Base-by-base conservation (phyloP, 2,888 invertebrate genomes). In the Hypercompe scribonia region DNA sequence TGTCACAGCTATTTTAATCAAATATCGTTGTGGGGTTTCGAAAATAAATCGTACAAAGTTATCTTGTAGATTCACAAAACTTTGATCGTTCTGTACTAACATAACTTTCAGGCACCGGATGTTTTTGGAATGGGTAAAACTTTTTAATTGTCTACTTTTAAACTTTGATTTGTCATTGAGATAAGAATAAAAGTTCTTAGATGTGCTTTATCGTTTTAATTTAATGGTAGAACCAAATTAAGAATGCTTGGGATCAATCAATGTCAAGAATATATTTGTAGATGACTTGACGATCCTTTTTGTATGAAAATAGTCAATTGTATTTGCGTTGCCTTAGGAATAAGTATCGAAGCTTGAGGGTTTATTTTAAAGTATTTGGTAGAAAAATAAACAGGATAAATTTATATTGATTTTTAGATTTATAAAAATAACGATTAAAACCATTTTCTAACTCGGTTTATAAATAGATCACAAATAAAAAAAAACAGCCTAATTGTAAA, bases 11-110 rank as follows among this genome's bases (percentile, higher is more conserved):
- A 58, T 71, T 71, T 71, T 71, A 65, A 66, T 65, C 31, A 39
- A 28, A 70, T 34, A 28, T 65, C 28, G 11, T 50, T 18, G 18
- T 54, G n/a, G 13, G 36, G 31, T 58, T 54, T 58, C 58, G 66
- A 36, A 65, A 66, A 71, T 71, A 58, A 54, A 71, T 71, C 65
- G 71, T 65, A 67, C 46, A 64, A 72, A 72, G 46, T 63, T 63
- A 46, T 63, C 63, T 63, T 63, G n/a, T 50, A 36, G 54, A 8
- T 71, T 39, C 33, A 28, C 61, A 63, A 13, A 63, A 61, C 58
- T 72, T 63, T 34, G 24, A 50, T 67, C 24, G 21, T 28, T 71
- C 13, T 31, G 13, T 36, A 63, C 10, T 39, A 33, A 61, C 36
- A 42, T 21, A 72, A 68, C 28, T 72, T 63, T 72, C 31, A 1